Conservation (phyloP, 2,888 invertebrate species). For the Liopterus haemorrhoidalis region DNA sequence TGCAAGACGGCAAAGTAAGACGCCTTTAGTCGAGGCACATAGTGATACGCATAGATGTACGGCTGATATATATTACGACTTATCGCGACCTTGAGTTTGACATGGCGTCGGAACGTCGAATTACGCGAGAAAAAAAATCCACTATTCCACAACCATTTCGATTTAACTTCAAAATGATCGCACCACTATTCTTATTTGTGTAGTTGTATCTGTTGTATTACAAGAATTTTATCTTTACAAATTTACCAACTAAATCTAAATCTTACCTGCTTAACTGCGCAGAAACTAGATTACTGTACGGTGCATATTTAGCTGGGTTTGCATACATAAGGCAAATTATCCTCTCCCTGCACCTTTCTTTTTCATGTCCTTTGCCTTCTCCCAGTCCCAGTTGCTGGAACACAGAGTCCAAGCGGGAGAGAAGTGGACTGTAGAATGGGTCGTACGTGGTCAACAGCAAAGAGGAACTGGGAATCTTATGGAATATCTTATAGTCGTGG, state of each 20-base stretch:
- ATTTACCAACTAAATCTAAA: slow-evolving; percentile 16
- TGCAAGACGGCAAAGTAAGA: no score
- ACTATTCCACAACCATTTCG: no score
- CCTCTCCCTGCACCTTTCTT: slow-evolving; percentile 72
- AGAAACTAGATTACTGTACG: slow-evolving; percentile 81
- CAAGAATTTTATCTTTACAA: no score
- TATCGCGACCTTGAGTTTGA: no score
- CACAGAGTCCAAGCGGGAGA: slow-evolving; percentile 78
- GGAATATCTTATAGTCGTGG: slow-evolving; percentile 76
- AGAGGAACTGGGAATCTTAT: slow-evolving; percentile 78
- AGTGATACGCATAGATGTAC: no score
- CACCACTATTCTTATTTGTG: no score
- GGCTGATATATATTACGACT: no score
- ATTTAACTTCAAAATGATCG: no score
- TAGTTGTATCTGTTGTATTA: no score
- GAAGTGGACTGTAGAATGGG: slow-evolving; percentile 81
- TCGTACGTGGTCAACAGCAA: slow-evolving; percentile 79
- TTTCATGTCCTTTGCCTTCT: slow-evolving; percentile 47
- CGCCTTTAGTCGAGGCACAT: no score
- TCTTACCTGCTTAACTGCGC: slow-evolving; percentile 77
- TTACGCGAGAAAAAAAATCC: no score
- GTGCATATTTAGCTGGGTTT: slow-evolving; percentile 81
- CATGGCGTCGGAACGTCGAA: no score
- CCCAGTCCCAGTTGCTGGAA: slow-evolving; percentile 67
- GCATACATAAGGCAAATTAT: slow-evolving; percentile 84